These are phyloP conservation scores for Halcyon leucocephala DNA, from an alignment of 2,797 vertebrate species.

Conservation along the genomic window DNA sequence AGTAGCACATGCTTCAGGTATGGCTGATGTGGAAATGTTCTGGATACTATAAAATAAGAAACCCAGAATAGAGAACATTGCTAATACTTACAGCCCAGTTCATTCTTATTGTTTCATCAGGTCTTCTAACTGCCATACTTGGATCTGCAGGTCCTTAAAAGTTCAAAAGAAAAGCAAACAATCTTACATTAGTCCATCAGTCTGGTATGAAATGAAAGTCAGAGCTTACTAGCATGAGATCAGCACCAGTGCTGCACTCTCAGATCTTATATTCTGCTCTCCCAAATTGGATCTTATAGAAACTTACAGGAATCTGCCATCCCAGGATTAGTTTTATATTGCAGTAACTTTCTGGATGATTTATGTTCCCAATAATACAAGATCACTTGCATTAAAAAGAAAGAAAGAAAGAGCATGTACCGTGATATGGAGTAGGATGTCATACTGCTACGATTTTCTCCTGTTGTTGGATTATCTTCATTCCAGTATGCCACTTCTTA, in stretches of 20 bases:
- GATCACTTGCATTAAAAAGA: not conserved
- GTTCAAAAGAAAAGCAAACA: constrained; percentile 16
- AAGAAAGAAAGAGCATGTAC: not conserved
- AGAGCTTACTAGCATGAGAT: not conserved
- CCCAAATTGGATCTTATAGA: not conserved
- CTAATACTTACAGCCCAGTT: constrained; percentile 26
- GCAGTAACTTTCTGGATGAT: not conserved
- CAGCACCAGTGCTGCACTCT: not conserved
- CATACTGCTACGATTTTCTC: constrained; percentile 13
- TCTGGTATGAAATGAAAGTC: not conserved
- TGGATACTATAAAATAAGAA: not conserved
- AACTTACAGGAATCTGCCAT: not conserved
- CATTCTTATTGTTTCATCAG: not conserved
- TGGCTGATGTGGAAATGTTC: not conserved
- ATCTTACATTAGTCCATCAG: not conserved
- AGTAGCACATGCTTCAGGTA: not conserved
- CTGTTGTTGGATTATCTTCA: not conserved
- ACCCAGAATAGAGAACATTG: not conserved
- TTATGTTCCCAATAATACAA: not conserved
- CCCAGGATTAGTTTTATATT: not conserved
- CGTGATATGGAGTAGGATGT: not conserved
- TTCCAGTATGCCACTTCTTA: not conserved
- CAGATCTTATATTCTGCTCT: not conserved
- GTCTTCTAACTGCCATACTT: not conserved
- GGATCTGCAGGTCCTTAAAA: constrained; percentile 36